Evolutionary conservation across 2,113 vertebrate species (phyloP), one percentile per base, ranked within the genome.

Genomic region (Spermophilus dauricus): DNA sequence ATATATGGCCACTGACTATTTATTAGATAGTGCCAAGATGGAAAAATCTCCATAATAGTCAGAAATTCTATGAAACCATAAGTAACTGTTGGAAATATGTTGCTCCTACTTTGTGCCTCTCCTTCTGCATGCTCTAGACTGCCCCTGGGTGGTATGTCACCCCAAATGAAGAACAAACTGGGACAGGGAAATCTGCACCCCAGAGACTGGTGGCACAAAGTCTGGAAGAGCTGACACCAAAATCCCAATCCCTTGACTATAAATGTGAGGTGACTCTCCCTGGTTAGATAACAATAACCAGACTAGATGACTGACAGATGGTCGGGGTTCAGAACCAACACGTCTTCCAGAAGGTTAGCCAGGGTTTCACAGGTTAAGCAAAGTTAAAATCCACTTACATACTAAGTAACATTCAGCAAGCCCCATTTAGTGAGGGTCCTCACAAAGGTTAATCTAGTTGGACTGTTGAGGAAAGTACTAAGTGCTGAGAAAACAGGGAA

Each of bases 21-120:
- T 45, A 45, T 45, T 45, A 45, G 45, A 45, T 8, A 45, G 45
- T 45, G 8, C 45, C 45, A 45, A 45, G 8, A 45, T 45, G 45
- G 45, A 45, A 45, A 45, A 45, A 45, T 45, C 45, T 45, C 8
- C 45, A 45, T 45, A 9, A 45, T 45, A 39, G 45, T 9, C 45
- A 45, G 45, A 45, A 45, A 45, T 45, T 45, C 45, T 45, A 45
- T 45, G 45, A 45, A 45, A 45, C 45, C 45, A 8, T 45, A 45
- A 45, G 45, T 45, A 45, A 45, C 45, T 45, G 45, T 45, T 45
- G 45, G 45, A 45, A 45, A 9, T 45, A 45, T 91, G 95, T 93
- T 97, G 94, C 97, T 98, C 96, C 97, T 96, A 98, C 98, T 97
- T 85, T 85, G 0, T 92, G 96, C 97, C 95, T 97, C 95, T 94